These are phyloP conservation scores for Dermolepida albohirtum DNA, from an alignment of 2,888 invertebrate species.

Conservation along the genomic window DNA sequence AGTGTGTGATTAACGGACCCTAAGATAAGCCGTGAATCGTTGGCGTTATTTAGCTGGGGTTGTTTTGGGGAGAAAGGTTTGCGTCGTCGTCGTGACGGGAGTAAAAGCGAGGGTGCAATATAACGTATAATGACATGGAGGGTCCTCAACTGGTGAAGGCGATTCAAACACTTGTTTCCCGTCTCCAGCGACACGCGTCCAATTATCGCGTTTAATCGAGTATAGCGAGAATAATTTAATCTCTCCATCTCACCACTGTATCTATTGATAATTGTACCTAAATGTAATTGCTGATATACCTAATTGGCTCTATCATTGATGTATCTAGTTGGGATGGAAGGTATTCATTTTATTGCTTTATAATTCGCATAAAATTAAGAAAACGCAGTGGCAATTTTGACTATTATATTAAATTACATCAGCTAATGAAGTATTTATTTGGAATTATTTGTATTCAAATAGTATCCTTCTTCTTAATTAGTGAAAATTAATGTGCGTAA, in stretches of 20 bases:
- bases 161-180: slow-evolving; percentile 48
- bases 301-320: not conserved
- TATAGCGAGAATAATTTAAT: slow-evolving; percentile 34
- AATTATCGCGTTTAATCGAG: slow-evolving; percentile 37
- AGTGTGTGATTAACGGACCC: slow-evolving; percentile 42
- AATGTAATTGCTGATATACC: too few relatives aligned
- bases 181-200: slow-evolving; percentile 30
- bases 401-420: too few relatives aligned
- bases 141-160: slow-evolving; percentile 41
- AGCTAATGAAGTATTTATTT: too few relatives aligned
- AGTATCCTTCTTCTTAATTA: too few relatives aligned
- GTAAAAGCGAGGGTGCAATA: slow-evolving; percentile 45
- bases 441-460: too few relatives aligned
- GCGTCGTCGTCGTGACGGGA: slow-evolving; percentile 16
- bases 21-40: slow-evolving; percentile 41
- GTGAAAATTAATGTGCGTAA: too few relatives aligned
- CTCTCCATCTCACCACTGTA: not conserved
- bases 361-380: too few relatives aligned
- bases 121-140: slow-evolving; percentile 44
- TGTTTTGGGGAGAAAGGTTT: slow-evolving; percentile 30
- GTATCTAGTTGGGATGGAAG: not conserved
- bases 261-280: slow-evolving; percentile 5
- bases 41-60: slow-evolving; percentile 44
- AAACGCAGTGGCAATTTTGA: too few relatives aligned
- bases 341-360: too few relatives aligned